Evolutionary conservation across 1,140 invertebrate species (phyloP), one percentile per base, ranked within the genome.

Genomic region (Caenorhabditis remanei): DNA sequence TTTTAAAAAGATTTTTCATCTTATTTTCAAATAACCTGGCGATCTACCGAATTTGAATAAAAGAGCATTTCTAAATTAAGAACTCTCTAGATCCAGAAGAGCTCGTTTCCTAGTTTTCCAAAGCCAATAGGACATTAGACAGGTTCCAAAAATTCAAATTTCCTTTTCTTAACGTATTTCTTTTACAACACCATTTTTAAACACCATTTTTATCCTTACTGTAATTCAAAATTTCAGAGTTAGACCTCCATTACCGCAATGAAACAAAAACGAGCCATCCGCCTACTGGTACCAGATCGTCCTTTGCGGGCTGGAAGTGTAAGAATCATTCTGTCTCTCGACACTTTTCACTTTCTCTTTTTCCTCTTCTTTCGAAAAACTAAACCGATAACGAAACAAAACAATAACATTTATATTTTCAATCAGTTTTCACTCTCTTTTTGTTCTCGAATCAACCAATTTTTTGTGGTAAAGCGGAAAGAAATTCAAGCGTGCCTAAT

Each of bases 181-280:
- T 2, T 0, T 32, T 19, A 21, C 16, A n/a, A 21, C n/a, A 0
- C 16, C 16, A 53, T 16, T 58, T 32, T 32, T 32, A 4, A 4
- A 1, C 24, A 6, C 21, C 21, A 21, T 11, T 11, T 11, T 63
- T 63, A 4, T 63, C 6, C 32, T 32, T n/a, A 58, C 9, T 9
- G 9, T 11, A 32, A 32, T 63, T 32, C 61, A 0, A 40, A 63
- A 11, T 63, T 32, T 32, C n/a, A 63, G 21, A 32, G 11, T 63
- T 32, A 6, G 32, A 32, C 32, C 32, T 32, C 32, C 32, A 32
- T 32, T 2, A 32, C 32, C 32, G 32, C 6, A 53, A 85, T 85
- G 85, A 67, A 53, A 56, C 63, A 85, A 13, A 85, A 85, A 50
- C 53, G 58, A 75, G 85, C 85, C n/a, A 71, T 85, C 21, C 85